These are phyloP conservation scores for Mesocricetus auratus DNA, from an alignment of 2,113 vertebrate species.

Conservation along the genomic window DNA sequence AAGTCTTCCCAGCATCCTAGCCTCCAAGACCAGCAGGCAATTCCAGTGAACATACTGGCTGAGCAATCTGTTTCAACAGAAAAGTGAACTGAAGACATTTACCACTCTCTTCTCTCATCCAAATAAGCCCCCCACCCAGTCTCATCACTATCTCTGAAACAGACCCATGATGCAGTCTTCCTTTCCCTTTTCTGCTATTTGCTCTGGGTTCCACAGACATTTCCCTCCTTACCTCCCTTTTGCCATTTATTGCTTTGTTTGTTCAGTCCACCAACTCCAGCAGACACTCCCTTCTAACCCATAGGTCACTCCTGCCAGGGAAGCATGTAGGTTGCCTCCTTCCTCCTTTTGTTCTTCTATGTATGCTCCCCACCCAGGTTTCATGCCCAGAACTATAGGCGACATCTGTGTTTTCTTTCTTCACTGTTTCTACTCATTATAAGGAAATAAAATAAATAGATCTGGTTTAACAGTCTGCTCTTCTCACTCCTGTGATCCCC, in stretches of 20 bases:
- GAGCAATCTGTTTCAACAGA: background rate
- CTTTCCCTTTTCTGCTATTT: background rate
- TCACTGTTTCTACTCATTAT: background rate
- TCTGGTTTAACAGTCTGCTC: background rate
- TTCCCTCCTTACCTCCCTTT: background rate
- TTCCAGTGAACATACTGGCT: background rate
- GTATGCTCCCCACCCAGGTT: no score
- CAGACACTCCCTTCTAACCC: background rate
- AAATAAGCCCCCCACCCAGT: background rate
- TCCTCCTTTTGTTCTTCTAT: background rate
- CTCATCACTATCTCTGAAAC: background rate
- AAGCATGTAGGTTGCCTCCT: background rate
- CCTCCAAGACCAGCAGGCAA: background rate
- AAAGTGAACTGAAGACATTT: background rate
- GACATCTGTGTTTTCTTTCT: background rate
- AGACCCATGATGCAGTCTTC: background rate
- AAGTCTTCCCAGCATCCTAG: background rate
- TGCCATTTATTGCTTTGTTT: background rate
- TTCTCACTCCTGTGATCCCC: background rate
- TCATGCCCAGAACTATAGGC: background rate
- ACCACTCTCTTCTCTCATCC: background rate
- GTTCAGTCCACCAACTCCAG: background rate
- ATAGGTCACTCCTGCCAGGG: background rate
- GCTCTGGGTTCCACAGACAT: background rate
- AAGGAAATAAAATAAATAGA: background rate